Conservation (phyloP, 2,888 invertebrate genomes). For the Geotrupes spiniger region DNA sequence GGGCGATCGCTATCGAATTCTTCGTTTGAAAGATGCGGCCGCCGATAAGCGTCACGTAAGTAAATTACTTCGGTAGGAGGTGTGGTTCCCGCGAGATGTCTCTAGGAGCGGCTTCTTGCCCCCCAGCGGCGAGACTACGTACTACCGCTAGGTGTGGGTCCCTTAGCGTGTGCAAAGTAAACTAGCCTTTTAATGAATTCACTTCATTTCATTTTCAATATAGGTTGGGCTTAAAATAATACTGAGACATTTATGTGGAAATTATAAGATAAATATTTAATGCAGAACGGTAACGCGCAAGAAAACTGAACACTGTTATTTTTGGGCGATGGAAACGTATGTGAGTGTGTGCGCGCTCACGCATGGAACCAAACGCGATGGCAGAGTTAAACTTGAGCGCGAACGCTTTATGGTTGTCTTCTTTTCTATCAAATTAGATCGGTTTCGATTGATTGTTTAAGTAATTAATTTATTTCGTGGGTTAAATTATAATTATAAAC, state of each 20-base stretch:
- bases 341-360: no score
- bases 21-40: conserved; percentile 17
- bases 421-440: no score
- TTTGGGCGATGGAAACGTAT: not conserved
- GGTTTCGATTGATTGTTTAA: no score
- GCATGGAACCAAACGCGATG: no score
- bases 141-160: conserved; percentile 42
- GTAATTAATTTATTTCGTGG: no score
- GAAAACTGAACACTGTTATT: no score
- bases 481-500: no score
- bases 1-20: no score
- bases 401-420: no score
- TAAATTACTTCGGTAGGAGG: conserved; percentile 43
- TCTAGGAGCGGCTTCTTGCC: conserved; percentile 45
- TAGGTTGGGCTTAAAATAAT: conserved; percentile 38
- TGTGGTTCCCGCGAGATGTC: conserved; percentile 50
- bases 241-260: conserved; percentile 26
- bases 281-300: not conserved
- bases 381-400: no score
- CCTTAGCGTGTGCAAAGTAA: conserved; percentile 49
- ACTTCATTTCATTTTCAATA: conserved; percentile 42
- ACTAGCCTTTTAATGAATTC: conserved; percentile 47
- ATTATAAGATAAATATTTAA: conserved; percentile 23
- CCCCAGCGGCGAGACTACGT: conserved; percentile 31
- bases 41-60: conserved; percentile 31